phyloP scores from a whole-genome alignment of 2,797 vertebrate species.

The Malacoctenus gilli region DNA sequence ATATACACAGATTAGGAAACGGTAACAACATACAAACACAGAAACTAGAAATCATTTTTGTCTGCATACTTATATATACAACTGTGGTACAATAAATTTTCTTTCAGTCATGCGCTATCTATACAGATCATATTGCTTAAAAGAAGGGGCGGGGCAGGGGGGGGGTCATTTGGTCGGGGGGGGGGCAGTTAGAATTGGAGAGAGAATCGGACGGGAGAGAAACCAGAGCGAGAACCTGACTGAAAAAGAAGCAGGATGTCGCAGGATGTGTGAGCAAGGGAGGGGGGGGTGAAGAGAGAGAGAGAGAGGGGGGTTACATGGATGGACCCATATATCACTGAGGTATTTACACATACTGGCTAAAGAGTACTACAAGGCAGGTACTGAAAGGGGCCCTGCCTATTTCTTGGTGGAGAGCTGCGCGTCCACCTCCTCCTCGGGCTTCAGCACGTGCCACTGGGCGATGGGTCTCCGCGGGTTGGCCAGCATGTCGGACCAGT shows the following conservation, averaged over 20 bases:
- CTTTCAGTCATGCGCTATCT: conserved; percentile 99
- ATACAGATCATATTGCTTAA: conserved; percentile 99
- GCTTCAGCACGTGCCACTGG: conserved; percentile 98
- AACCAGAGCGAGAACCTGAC: conserved; percentile 51
- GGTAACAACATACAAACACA: conserved; percentile 99
- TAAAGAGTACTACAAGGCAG: conserved; percentile 96
- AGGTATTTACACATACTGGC: conserved; percentile 99
- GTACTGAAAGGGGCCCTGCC: conserved; percentile 85
- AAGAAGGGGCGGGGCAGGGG: too few species aligned
- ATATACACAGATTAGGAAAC: conserved; percentile 99
- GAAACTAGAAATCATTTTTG: conserved; percentile 98
- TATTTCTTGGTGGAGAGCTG: conserved; percentile 98
- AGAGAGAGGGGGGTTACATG: conserved; percentile 84
- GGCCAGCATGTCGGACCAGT: conserved; percentile 99
- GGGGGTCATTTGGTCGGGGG: conserved; percentile 85
- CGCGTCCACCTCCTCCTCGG: conserved; percentile 96
- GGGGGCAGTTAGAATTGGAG: too few species aligned
- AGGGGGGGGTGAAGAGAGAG: conserved; percentile 2
- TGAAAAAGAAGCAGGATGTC: conserved; percentile 48
- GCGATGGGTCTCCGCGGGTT: conserved; percentile 99
- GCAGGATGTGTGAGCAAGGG: conserved; percentile 76
- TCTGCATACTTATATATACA: conserved; percentile 98
- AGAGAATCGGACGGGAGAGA: conserved; percentile 28
- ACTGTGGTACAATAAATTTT: conserved; percentile 96
- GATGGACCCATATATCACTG: conserved; percentile 96